Conservation (phyloP, 1,140 invertebrate species). For the Sarcophaga peregrina region DNA sequence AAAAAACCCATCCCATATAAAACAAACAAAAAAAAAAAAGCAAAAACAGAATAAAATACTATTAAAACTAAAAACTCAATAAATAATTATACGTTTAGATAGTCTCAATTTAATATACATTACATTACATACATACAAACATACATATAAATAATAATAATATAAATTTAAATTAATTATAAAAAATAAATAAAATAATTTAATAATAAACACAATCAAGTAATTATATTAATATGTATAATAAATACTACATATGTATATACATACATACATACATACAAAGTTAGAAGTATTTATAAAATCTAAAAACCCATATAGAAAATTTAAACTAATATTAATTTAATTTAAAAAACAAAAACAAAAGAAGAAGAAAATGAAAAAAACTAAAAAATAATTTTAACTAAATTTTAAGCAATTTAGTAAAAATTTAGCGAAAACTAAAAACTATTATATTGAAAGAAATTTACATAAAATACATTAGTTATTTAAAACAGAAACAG, state of each 20-base stretch:
- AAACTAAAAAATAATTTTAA: slow-evolving; percentile 42
- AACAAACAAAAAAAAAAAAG: background rate
- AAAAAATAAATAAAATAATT: slow-evolving; percentile 31
- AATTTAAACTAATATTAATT: background rate
- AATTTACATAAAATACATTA: slow-evolving; percentile 54
- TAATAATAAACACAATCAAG: slow-evolving; percentile 28
- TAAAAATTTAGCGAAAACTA: slow-evolving; percentile 29
- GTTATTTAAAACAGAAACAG: slow-evolving; percentile 64
- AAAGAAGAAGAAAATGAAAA: slow-evolving; percentile 21
- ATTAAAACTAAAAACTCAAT: slow-evolving; percentile 22
- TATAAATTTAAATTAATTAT: slow-evolving; percentile 44
- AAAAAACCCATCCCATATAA: background rate
- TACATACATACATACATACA: background rate
- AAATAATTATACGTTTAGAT: slow-evolving; percentile 7
- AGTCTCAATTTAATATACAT: slow-evolving; percentile 43
- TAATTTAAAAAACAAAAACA: background rate
- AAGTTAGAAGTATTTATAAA: background rate
- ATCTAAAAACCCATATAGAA: background rate
- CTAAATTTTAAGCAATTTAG: slow-evolving; percentile 43
- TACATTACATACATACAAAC: slow-evolving; percentile 41
- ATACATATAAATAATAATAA: slow-evolving; percentile 53
- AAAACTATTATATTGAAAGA: slow-evolving; percentile 47
- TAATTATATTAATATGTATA: slow-evolving; percentile 3
- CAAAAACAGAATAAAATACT: slow-evolving; percentile 28
- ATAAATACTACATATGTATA: background rate